Conservation (phyloP, 2,113 vertebrate genomes). For the Patagioenas fasciata region DNA sequence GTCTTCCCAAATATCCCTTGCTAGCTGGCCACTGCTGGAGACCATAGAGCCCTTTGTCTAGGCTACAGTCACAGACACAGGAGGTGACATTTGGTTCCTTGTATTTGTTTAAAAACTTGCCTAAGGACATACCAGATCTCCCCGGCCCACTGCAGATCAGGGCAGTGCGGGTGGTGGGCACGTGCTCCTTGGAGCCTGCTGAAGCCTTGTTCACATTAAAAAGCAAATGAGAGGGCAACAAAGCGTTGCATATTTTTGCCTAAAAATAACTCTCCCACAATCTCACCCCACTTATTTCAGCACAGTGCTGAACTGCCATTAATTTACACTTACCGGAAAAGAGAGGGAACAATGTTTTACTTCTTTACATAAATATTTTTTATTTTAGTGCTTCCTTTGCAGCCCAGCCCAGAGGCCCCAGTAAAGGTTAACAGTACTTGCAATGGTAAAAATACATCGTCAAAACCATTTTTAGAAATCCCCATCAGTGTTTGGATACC, state of each 20-base stretch:
- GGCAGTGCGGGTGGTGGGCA: neutral
- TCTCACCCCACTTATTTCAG: neutral
- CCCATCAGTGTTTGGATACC: neutral
- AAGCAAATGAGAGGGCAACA: neutral
- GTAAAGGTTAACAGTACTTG: accelerated
- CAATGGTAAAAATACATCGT: neutral
- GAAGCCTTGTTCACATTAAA: neutral
- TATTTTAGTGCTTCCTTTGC: neutral
- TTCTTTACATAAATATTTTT: conserved; percentile 8
- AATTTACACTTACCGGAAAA: neutral
- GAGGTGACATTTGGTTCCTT: neutral
- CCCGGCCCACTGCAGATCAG: neutral
- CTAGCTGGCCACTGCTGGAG: neutral
- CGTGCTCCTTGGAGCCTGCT: neutral
- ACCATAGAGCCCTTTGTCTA: neutral
- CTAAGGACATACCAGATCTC: neutral
- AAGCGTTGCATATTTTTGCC: neutral
- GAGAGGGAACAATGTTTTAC: neutral
- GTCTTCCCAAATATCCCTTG: neutral
- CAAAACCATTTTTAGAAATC: neutral
- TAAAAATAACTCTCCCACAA: neutral
- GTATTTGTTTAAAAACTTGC: neutral
- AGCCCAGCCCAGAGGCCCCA: neutral
- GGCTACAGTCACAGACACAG: neutral
- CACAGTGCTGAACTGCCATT: neutral